phyloP scores from a whole-genome alignment of 2,797 vertebrate genomes.

The Eutrigla gurnardus region DNA sequence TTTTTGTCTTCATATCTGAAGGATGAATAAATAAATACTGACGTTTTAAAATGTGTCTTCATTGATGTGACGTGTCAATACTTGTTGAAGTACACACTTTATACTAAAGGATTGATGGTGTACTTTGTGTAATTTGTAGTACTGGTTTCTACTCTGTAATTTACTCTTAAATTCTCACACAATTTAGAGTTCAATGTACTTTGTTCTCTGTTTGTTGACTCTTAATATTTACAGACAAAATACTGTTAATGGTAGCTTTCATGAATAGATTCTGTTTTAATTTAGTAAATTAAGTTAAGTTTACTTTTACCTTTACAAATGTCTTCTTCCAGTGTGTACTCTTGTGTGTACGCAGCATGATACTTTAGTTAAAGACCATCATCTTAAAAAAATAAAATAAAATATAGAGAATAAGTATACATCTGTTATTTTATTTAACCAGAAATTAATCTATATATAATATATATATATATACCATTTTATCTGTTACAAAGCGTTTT shows the following conservation, averaged over 20 bases:
- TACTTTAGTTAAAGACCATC: too few relatives aligned
- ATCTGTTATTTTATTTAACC: too few relatives aligned
- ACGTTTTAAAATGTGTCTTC: conserved; percentile 8
- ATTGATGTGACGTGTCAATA: neutral
- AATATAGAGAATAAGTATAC: too few relatives aligned
- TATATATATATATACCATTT: too few relatives aligned
- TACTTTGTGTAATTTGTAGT: neutral
- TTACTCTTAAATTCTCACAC: neutral
- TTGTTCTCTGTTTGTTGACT: neutral
- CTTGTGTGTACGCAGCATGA: too few relatives aligned
- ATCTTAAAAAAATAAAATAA: too few relatives aligned
- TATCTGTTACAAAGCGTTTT: too few relatives aligned
- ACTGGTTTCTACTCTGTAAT: neutral
- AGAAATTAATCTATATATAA: too few relatives aligned
- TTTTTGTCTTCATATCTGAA: neutral
- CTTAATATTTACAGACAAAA: neutral
- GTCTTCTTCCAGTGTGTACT: too few relatives aligned
- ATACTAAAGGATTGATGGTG: neutral
- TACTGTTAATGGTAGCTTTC: neutral
- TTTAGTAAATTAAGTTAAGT: too few relatives aligned
- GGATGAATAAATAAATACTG: neutral
- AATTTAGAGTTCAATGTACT: neutral
- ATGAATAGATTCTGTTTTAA: too few relatives aligned
- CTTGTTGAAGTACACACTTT: neutral
- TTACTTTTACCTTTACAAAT: too few relatives aligned